Percentiles rank a stretch among this genome's conserved stretches.
Conservation (phyloP, 2,797 vertebrate genomes). For the Knipowitschia caucasica region DNA sequence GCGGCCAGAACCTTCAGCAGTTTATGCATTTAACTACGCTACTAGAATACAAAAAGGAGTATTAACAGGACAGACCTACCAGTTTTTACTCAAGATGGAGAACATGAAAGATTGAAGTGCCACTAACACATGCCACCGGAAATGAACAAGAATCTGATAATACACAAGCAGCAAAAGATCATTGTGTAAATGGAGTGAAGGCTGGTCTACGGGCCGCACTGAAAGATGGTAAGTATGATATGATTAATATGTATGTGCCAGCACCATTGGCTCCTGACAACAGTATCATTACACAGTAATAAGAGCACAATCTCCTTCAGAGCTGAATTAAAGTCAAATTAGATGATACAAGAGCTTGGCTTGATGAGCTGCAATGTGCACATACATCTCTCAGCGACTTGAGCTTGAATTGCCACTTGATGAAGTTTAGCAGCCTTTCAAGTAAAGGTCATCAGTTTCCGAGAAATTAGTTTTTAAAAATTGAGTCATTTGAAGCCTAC, state of each 20-base stretch:
- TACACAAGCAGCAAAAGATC: too few relatives aligned
- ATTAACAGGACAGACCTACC: too few relatives aligned
- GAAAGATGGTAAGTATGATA: constrained; percentile 74
- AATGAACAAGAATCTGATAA: constrained; percentile 63
- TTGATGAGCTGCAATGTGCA: constrained; percentile 68
- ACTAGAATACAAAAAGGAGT: constrained; percentile 73
- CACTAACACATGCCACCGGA: constrained; percentile 52
- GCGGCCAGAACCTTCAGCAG: constrained; percentile 71
- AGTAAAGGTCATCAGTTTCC: constrained; percentile 78
- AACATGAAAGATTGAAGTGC: too few relatives aligned
- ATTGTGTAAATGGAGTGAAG: constrained; percentile 57
- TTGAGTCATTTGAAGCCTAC: constrained; percentile 70
- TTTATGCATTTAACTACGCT: constrained; percentile 78
- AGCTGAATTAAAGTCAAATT: constrained; percentile 85
- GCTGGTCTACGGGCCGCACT: too few relatives aligned
- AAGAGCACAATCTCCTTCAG: constrained; percentile 74
- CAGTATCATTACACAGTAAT: constrained; percentile 81
- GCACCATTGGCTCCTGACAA: constrained; percentile 76
- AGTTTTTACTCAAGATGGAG: too few relatives aligned
- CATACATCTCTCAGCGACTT: constrained; percentile 62
- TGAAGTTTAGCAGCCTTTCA: constrained; percentile 72
- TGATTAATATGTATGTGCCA: constrained; percentile 75
- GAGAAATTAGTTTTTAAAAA: constrained; percentile 76
- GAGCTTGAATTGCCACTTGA: constrained; percentile 77
- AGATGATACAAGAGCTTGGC: constrained; percentile 72